Base-by-base conservation (phyloP, 2,797 vertebrate genomes). In the Oryzias dopingdopingensis region DNA sequence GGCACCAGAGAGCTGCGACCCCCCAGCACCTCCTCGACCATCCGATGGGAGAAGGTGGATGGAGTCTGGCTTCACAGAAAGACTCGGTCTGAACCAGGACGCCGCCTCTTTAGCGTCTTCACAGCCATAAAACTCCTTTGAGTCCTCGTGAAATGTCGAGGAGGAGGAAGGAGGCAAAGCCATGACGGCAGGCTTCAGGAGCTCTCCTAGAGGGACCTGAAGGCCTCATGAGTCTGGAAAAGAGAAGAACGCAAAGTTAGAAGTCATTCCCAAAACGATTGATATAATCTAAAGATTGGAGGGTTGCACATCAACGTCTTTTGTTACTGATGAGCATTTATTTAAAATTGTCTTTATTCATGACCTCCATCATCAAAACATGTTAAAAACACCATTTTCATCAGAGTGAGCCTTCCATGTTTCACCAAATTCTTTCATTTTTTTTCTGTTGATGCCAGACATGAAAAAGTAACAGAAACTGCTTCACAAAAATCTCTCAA, bases 121-220 rank as follows among this genome's bases (percentile, higher is more conserved):
- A 83, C 93, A 91, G 59, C 81, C 90, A 58, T 93, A 89, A 84
- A 96, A 96, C 70, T 95, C 93, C 63, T 93, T 93, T 79, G 96
- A 97, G 67, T 95, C 95, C 0, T 97, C 95, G 0, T 95, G 93
- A 0, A 94, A 93, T 0, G 91, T 94, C 65, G 94, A 94, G 1
- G 94, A 94, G 47, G 94, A 94, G 43, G 94, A 93, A 67, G 94
- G 93, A 69, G 94, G 94, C 86, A 95, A 90, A 76, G 91, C 92
- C 80, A 94, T 91, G 67, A 94, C 85, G 69, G 94, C 91, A 62
- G 95, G 93, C 89, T 99, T 96, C 97, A 98, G 98, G 70, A 74
- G 32, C 57, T 86, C 54, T 79, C 59, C 77, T 75, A 56, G 64
- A 22, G 26, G 60, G 58, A 76, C 64, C 67, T 65, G 70, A 70